phyloP scores from a whole-genome alignment of 2,888 invertebrate genomes.

The Phymatocera aterrima region DNA sequence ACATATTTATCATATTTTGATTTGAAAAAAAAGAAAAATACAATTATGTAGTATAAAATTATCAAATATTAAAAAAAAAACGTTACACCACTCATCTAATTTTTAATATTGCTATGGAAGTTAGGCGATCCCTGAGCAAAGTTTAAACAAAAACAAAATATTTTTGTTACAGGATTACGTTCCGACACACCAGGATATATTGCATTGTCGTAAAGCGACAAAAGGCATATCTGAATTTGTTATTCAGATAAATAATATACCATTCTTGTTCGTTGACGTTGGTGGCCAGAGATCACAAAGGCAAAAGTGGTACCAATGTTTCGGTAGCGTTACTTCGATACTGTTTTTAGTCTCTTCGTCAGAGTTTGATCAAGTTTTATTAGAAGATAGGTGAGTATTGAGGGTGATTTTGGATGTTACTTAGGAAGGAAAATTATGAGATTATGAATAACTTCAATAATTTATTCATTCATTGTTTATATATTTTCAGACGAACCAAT shows the following conservation, averaged over 20 bases:
- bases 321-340: constrained; percentile 97
- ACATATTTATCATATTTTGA: constrained; percentile 35
- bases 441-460: not conserved
- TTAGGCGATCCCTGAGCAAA: no score
- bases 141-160: no score
- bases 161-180: constrained; percentile 84
- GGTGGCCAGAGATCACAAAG: constrained; percentile 98
- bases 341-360: constrained; percentile 97
- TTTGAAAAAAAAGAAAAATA: no score
- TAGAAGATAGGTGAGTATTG: constrained; percentile 87
- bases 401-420: constrained; percentile 44
- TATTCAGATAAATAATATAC: constrained; percentile 95
- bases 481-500: constrained; percentile 88
- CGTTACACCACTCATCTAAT: no score
- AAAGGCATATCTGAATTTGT: constrained; percentile 98
- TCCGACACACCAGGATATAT: constrained; percentile 95
- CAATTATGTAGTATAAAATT: not conserved
- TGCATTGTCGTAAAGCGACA: constrained; percentile 98
- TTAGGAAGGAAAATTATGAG: constrained; percentile 26
- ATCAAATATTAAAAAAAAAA: not conserved
- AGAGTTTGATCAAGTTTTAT: constrained; percentile 97
- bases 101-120: no score
- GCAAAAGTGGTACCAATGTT: constrained; percentile 99
- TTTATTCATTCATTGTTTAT: not conserved
- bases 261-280: constrained; percentile 96